Percentiles rank a stretch among this genome's conserved stretches.
Conservation (phyloP, 2,113 vertebrate species). For the Chitala chitala region DNA sequence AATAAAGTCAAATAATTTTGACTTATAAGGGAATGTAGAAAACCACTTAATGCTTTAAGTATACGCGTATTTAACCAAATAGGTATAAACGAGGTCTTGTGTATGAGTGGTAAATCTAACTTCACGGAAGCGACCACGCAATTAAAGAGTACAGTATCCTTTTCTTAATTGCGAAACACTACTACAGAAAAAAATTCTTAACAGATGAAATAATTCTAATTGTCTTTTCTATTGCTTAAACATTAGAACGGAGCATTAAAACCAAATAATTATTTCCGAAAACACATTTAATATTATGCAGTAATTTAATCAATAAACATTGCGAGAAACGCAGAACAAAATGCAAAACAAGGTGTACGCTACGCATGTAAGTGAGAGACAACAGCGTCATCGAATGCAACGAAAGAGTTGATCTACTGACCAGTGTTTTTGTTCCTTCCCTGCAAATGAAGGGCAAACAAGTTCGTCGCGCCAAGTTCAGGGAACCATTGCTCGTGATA, state of each 20-base stretch:
- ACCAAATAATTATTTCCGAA: conserved; percentile 18
- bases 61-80: too few relatives aligned
- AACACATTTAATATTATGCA: conserved; percentile 28
- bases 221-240: conserved; percentile 10
- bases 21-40: too few relatives aligned
- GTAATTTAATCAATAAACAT: conserved; percentile 15
- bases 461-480: conserved; percentile 21
- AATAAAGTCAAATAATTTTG: too few relatives aligned
- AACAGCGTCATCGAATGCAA: conserved; percentile 13
- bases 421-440: conserved; percentile 26
- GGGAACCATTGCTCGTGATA: conserved; percentile 10
- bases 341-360: neutral
- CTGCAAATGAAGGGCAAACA: conserved; percentile 15
- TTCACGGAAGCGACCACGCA: too few relatives aligned
- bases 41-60: too few relatives aligned
- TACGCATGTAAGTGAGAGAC: conserved; percentile 8
- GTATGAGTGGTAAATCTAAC: too few relatives aligned
- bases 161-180: too few relatives aligned
- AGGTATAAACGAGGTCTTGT: too few relatives aligned
- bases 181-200: too few relatives aligned
- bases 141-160: neutral
- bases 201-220: too few relatives aligned
- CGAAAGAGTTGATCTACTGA: conserved; percentile 28
- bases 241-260: conserved; percentile 3
- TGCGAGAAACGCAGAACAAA: conserved; percentile 8